phyloP scores from a whole-genome alignment of 2,888 invertebrate genomes.

The Phragmatobia fuliginosa region DNA sequence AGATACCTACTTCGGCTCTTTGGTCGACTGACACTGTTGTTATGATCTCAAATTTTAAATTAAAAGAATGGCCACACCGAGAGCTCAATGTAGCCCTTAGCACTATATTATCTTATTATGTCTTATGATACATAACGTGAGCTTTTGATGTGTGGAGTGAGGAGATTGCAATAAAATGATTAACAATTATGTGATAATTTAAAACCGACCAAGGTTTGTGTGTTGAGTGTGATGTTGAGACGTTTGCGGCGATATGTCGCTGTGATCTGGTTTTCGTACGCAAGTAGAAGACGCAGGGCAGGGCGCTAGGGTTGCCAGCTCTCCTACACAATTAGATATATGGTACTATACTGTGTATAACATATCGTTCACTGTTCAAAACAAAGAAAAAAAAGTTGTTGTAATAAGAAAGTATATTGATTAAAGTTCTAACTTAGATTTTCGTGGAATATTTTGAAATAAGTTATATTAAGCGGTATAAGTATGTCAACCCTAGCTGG shows the following conservation, averaged over 20 bases:
- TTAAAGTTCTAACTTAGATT: neutral
- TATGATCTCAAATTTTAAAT: conserved; percentile 22
- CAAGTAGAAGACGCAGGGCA: neutral
- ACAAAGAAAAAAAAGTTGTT: neutral
- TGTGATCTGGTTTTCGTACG: neutral
- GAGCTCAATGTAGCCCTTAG: conserved; percentile 7
- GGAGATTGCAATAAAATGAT: conserved; percentile 25
- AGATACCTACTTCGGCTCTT: neutral
- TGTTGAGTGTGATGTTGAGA: neutral
- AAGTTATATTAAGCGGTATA: neutral
- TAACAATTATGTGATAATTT: conserved; percentile 50
- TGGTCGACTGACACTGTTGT: conserved; percentile 16
- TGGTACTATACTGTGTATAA: neutral
- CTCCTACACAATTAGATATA: neutral
- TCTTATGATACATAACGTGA: conserved; percentile 16
- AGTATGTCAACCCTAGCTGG: neutral
- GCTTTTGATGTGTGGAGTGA: conserved; percentile 22
- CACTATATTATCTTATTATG: neutral
- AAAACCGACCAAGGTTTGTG: conserved; percentile 25
- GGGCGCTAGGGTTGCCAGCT: neutral
- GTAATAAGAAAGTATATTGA: neutral
- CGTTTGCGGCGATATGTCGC: neutral
- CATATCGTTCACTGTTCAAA: neutral
- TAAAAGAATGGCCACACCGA: conserved; percentile 8
- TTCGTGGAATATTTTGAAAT: neutral